Conservation (phyloP, 1,140 invertebrate species). For the Hyles vespertilio region DNA sequence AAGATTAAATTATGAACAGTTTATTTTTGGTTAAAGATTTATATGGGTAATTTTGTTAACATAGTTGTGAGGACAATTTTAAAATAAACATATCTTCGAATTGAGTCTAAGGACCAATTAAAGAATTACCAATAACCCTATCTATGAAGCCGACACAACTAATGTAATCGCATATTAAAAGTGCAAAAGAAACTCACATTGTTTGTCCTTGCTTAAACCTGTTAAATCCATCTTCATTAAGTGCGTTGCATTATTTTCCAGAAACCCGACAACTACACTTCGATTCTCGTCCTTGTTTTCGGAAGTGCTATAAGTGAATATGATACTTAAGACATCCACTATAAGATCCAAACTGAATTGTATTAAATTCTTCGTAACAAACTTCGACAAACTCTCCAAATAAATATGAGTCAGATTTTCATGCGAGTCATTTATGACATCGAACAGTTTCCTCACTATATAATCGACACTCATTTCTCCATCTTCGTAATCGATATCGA, state of each 20-base stretch:
- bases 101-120: no score
- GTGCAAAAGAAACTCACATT: constrained; percentile 42
- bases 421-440: constrained; percentile 43
- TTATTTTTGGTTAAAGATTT: neutral
- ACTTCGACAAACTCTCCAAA: constrained; percentile 47
- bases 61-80: no score
- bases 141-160: no score
- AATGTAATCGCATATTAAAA: no score
- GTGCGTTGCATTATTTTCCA: constrained; percentile 36
- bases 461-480: constrained; percentile 6
- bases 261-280: constrained; percentile 41
- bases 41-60: no score
- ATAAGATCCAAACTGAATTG: constrained; percentile 17
- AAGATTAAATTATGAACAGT: neutral
- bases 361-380: constrained; percentile 26
- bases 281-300: constrained; percentile 46
- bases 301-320: constrained; percentile 43
- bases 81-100: no score
- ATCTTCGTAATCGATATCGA: constrained; percentile 19
- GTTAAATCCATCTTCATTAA: constrained; percentile 34
- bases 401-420: constrained; percentile 63
- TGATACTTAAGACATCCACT: constrained; percentile 33
- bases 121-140: no score
- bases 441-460: constrained; percentile 28
- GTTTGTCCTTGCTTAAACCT: constrained; percentile 27